Evolutionary conservation across 2,797 vertebrate genomes (phyloP), one percentile per base, ranked within the genome.

Genomic region (Ataeniobius toweri): DNA sequence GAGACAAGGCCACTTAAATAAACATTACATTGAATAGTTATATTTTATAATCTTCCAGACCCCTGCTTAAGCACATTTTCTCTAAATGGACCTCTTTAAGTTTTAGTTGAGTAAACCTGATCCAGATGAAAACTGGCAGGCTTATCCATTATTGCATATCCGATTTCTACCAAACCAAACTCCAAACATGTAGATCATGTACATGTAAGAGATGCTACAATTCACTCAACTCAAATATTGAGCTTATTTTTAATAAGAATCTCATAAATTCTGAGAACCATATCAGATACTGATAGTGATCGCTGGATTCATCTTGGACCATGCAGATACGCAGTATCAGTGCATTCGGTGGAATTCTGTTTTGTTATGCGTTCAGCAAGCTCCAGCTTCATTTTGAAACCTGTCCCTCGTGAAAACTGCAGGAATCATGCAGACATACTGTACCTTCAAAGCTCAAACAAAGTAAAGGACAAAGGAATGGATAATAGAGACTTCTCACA

Each of bases 301-400:
- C 77, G 53, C 48, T 63, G 55, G 78, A 80, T 86, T 26, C 76
- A 69, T 53, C 61, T 86, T 87, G 65, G 82, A 79, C n/a, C 71
- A 73, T 75, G 75, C 56, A 59, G 53, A 63, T 18, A 82, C n/a
- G 46, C n/a, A 36, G 22, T 55, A 72, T 24, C 2, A 79, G 75
- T 71, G 31, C 74, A 82, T 79, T 74, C 71, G 55, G 75, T 76
- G 73, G 76, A 80, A 76, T 84, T 73, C 51, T 18, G 68, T 74
- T 69, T 71, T 75, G 20, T 77, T 83, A 51, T 77, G 46, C 56
- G 71, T 80, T 81, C 75, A 36, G n/a, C 53, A 71, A 86, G 83
- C 53, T 85, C 72, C 24, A 76, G 58, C 44, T 84, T 80, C 8
- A 63, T 36, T 31, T 20, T 28, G 7, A 18, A 31, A 63, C 14